Base-by-base conservation (phyloP, 2,797 vertebrate genomes). In the Holocentrus rufus region DNA sequence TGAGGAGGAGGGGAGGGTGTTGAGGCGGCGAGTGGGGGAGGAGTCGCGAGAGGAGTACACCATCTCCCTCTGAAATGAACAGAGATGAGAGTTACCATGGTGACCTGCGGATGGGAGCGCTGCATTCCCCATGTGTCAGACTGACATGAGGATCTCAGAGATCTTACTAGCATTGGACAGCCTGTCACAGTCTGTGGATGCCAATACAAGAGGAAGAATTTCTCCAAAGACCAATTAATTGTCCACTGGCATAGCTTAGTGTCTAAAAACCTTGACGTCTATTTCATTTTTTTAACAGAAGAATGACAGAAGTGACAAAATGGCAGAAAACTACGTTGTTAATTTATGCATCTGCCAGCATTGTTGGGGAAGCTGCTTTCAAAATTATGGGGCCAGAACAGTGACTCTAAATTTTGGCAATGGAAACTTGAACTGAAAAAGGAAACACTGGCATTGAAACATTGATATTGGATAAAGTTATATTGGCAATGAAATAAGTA, bases 1-100 rank as follows among this genome's bases (percentile, higher is more conserved):
- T 0, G 96, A 92, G 0, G 97, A 93, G 0, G 96, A 96, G 13
- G 97, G 96, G 20, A 99, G 93, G 74, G 94, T 98, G 94, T 98
- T 98, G 74, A 99, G 93, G 20, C 98, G 97, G 30, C 96, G 96
- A 4, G 97, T 98, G 22, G 98, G 98, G 1, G 98, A 99, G 0
- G 98, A 98, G 78, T 99, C 98, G 1, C 96, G 93, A n/a, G 98
- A 98, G 0, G 96, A 93, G 86, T 98, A 99, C 65, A 98, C 97
- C 95, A 99, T 98, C 69, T 99, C 98, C 82, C 98, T 94, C 98
- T 98, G 95, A 0, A 84, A 92, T 4, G 11, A 83, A 75, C 20
- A 52, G 52, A 31, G 60, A 74, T 54, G 56, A 27, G 14, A 31
- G 85, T 91, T 88, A 92, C 83, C 77, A 84, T 83, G 82, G 82